A percentile compares a stretch with the other conserved stretches of the same genome.
phyloP scores from a whole-genome alignment of 2,113 vertebrate genomes.

The Erpornis zantholeuca region DNA sequence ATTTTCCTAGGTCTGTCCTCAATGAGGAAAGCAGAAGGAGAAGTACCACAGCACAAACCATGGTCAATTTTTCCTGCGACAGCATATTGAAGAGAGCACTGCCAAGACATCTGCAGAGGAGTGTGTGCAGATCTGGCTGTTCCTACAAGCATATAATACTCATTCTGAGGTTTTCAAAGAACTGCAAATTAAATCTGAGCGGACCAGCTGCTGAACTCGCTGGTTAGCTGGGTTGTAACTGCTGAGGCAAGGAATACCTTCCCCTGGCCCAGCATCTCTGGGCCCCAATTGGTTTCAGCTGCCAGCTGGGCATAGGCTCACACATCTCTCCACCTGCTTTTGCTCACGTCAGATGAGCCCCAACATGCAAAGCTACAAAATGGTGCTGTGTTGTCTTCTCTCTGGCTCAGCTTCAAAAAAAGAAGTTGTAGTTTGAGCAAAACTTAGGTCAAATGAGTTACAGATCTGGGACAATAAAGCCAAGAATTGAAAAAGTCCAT shows the following conservation, averaged over 20 bases:
- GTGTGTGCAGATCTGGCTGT: neutral
- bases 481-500: neutral
- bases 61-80: neutral
- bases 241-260: neutral
- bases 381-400: neutral
- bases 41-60: neutral
- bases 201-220: neutral
- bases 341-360: neutral
- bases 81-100: neutral
- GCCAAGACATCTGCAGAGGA: conserved; percentile 19
- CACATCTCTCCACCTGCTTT: neutral
- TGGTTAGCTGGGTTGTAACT: neutral
- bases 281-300: neutral
- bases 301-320: neutral
- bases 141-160: neutral
- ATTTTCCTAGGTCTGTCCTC: neutral
- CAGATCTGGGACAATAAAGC: neutral
- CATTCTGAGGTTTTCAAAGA: neutral
- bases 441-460: neutral
- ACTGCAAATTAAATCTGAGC: neutral
- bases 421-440: neutral
- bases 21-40: neutral
- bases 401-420: neutral
- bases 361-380: neutral
- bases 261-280: neutral